Evolutionary conservation across 2,797 vertebrate genomes (phyloP).

Genomic region (Danio choprae): DNA sequence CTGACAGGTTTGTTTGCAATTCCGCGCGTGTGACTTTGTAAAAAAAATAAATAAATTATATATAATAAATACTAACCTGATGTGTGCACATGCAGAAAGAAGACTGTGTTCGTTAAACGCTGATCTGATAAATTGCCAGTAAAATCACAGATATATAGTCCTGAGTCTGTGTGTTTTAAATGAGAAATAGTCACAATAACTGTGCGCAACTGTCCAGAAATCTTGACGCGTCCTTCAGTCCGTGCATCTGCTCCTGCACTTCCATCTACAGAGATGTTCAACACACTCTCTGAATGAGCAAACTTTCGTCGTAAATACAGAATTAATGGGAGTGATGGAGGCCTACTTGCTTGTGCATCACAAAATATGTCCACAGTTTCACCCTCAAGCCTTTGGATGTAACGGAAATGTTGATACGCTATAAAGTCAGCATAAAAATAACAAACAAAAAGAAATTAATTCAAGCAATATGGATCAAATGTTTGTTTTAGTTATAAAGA

Average conservation of each 20-base stretch:
- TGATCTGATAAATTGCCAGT: not conserved
- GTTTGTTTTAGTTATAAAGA: too few relatives aligned
- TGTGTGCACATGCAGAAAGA: slow-evolving; percentile 67
- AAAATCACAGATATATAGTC: slow-evolving; percentile 72
- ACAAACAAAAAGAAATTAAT: not conserved
- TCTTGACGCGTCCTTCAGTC: slow-evolving; percentile 59
- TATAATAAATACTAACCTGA: slow-evolving; percentile 61
- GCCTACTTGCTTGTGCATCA: slow-evolving; percentile 28
- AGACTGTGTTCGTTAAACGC: slow-evolving; percentile 6
- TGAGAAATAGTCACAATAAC: slow-evolving; percentile 68
- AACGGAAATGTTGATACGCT: slow-evolving; percentile 66
- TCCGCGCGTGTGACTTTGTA: too few relatives aligned
- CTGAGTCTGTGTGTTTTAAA: slow-evolving; percentile 64
- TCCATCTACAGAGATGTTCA: slow-evolving; percentile 58
- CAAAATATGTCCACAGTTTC: slow-evolving; percentile 68
- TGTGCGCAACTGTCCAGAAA: slow-evolving; percentile 37
- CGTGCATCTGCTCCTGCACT: not conserved
- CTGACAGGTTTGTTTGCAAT: too few relatives aligned
- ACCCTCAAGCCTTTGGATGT: slow-evolving; percentile 56
- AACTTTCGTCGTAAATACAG: slow-evolving; percentile 68
- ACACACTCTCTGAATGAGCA: slow-evolving; percentile 63
- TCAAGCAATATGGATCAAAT: too few relatives aligned
- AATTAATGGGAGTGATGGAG: slow-evolving; percentile 3
- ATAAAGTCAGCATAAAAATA: slow-evolving; percentile 8
- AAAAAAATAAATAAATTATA: too few relatives aligned